Evolutionary conservation across 1,140 invertebrate genomes (phyloP), one percentile per base, ranked within the genome.

Genomic region (Trichogramma pretiosum): DNA sequence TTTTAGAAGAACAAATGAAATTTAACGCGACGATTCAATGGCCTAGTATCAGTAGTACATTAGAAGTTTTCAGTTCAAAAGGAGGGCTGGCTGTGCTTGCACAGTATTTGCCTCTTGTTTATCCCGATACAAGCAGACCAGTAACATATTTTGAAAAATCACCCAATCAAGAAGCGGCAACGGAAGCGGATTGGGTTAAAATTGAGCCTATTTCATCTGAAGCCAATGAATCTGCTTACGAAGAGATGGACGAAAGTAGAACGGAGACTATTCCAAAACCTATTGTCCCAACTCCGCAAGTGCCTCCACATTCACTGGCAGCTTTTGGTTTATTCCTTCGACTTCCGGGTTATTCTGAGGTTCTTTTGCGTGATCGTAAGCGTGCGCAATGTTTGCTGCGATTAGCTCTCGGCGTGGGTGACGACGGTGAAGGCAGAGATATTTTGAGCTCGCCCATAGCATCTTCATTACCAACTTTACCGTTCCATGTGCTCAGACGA

Each of bases 31-130:
- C 68, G 3, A 64, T 55, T 26, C 17, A 60, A 61, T 39, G 61
- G 65, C 50, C 46, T 1, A 67, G 67, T 5, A 74, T 82, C 30
- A 76, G 80, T 18, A 82, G 80, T 46, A 76, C 87, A 5, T 71
- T 93, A 50, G 82, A 88, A 54, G 82, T 89, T 26, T 93, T 93
- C 64, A 88, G 87, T 30, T 79, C 79, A 34, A 80, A 84, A 36
- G 90, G 90, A 22, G 90, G 91, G n/a, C 73, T 94, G 35, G 89
- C 87, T 5, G 72, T 93, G 18, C 68, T 94, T 14, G 89, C 91
- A 0, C 83, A 87, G 55, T 85, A 92, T 59, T 72, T 94, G 56
- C 89, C 90, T 0, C 75, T 89, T 0, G 76, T 92, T 11, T 90
- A 90, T 72, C 83, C 87, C n/a, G 85, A 89, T 55, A 78, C 83